Conservation (phyloP, 2,113 vertebrate genomes). For the Chunga burmeisteri region DNA sequence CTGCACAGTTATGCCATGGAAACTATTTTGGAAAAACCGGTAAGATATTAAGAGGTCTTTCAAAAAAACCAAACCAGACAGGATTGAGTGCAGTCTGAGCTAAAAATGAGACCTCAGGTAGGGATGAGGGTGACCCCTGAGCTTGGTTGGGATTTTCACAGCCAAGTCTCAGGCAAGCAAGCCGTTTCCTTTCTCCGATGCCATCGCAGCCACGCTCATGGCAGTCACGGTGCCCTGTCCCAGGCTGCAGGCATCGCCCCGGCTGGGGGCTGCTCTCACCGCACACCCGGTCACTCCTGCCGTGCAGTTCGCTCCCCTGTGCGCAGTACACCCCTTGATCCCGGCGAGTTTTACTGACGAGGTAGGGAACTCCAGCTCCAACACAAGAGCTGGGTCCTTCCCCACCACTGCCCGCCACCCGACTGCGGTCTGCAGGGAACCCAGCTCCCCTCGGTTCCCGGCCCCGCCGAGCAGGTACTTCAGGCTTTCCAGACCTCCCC, state of each 20-base stretch:
- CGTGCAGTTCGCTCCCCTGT: not conserved
- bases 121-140: not conserved
- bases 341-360: not conserved
- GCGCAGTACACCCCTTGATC: fast-evolving
- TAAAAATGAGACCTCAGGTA: not conserved
- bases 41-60: not conserved
- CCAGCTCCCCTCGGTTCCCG: fast-evolving
- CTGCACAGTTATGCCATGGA: not conserved
- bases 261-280: not conserved
- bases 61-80: not conserved
- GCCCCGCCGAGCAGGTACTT: not conserved
- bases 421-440: fast-evolving
- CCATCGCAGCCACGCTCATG: not conserved
- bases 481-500: not conserved
- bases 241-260: not conserved
- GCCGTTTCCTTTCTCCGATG: not conserved
- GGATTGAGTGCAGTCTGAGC: not conserved
- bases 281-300: not conserved
- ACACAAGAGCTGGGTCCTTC: not conserved
- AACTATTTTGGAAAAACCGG: not conserved
- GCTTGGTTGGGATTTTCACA: not conserved
- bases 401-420: not conserved
- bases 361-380: not conserved
- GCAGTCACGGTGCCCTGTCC: not conserved
- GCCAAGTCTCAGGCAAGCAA: not conserved